These are phyloP conservation scores for Tachysurus vachellii DNA, from an alignment of 2,113 vertebrate genomes.

Conservation along the genomic window DNA sequence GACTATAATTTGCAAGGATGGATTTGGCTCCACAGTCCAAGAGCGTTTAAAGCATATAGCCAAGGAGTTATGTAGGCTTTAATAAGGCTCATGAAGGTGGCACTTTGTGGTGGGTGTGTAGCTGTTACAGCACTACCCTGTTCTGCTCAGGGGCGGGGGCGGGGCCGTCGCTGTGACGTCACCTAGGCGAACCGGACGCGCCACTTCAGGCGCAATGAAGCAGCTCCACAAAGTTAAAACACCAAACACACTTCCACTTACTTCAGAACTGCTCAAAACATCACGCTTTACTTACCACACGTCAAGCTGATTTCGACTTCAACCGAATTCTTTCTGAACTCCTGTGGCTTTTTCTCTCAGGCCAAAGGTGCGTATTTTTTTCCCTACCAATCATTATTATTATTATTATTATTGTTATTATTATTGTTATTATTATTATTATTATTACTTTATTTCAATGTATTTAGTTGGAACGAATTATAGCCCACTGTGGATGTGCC, in stretches of 20 bases:
- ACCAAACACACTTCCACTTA: not conserved
- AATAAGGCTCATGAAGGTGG: slow-evolving; percentile 1
- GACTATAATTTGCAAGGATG: not conserved
- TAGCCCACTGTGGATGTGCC: too few species aligned
- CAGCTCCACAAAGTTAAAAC: not conserved
- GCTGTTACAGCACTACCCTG: not conserved
- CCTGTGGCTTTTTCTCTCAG: not conserved
- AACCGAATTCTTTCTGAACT: not conserved
- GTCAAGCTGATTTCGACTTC: not conserved
- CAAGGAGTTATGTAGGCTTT: not conserved
- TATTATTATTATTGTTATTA: too few species aligned
- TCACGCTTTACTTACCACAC: not conserved
- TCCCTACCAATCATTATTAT: too few species aligned
- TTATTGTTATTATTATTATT: too few species aligned
- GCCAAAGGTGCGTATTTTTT: not conserved
- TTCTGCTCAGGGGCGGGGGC: not conserved
- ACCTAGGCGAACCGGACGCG: slow-evolving; percentile 10
- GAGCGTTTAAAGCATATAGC: not conserved
- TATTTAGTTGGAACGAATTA: too few species aligned
- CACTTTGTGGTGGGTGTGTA: slow-evolving; percentile 12
- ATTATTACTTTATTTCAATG: too few species aligned
- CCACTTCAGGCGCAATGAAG: not conserved
- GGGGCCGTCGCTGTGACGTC: slow-evolving; percentile 13
- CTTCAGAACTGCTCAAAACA: not conserved
- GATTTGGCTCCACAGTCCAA: not conserved